Evolutionary conservation across 2,797 vertebrate genomes (phyloP), one percentile per base, ranked within the genome.

Genomic region (Argyrosomus regius): DNA sequence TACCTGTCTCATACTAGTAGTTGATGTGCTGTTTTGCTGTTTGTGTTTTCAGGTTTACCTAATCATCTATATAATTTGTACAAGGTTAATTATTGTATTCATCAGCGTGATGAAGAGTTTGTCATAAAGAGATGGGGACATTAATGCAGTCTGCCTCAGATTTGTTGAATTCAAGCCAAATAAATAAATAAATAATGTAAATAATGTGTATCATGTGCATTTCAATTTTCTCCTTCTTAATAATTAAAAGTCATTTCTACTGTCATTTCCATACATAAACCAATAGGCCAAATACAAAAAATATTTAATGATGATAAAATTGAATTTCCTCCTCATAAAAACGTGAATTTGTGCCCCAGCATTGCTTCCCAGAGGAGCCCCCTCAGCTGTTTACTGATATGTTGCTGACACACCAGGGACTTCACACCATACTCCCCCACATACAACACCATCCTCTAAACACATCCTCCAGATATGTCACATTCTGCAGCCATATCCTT

Each of bases 341-440:
- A 58, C 0, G 7, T 66, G 52, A 59, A 53, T 84, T 74, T 75
- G 45, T 69, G 62, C 52, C 53, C 56, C n/a, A 71, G 48, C 43
- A 35, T 31, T 22, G 41, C 81, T 76, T 85, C 89, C 82, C 78
- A 18, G 35, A 71, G 63, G 82, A 83, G 70, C 75, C 48, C 80
- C 49, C 70, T 90, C 77, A 84, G 84, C 83, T 85, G 18, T 87
- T 88, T 59, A 49, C 71, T 87, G 77, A 88, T 81, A 75, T 81
- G 75, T 56, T 87, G 84, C 83, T 87, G 87, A 94, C 87, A 92
- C 83, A 72, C 78, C 72, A 71, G 83, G 82, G 87, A 90, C 66
- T 82, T 89, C 80, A 83, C 84, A 86, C 80, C 71, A 28, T 26
- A 77, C 88, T 77, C 87, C 83, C 77, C 78, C 89, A 82, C 86